Base-by-base conservation (phyloP, 2,113 vertebrate species). In the Eptesicus fuscus region DNA sequence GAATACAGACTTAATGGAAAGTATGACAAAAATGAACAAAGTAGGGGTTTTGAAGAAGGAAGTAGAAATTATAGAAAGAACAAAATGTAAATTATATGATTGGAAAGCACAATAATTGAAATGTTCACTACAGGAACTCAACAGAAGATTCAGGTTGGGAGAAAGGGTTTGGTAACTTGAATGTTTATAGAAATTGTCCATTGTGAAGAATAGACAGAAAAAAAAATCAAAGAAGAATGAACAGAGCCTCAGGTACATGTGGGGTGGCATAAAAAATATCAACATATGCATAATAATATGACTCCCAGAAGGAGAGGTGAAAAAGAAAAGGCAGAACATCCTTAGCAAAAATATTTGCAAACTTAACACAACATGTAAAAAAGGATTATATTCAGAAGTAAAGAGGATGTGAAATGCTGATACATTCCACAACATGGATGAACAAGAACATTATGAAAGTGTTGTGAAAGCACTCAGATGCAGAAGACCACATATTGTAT, bases 11-110 rank as follows among this genome's bases (percentile, higher is more conserved):
- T 35, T 78, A 65, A 61, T 90, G 53, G 12, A 95, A 93, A 84
- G 13, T 70, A 65, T 70, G 51, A 88, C 22, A 84, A 94, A 87
- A 93, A 84, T 76, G 18, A 96, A 71, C 30, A 71, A 61, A 89
- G 32, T 70, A n/a, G 6, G 83, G 28, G 42, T 77, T 91, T 93
- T 63, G 17, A 70, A 71, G 53, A 91, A 82, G 47, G n/a, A 86
- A 67, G 59, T n/a, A 76, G 51, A 86, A 71, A 84, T 91, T 86
- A 74, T 89, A 79, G 70, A 69, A 90, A 83, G 14, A 94, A 80
- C 32, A 35, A 91, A 47, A 47, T 71, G 37, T 47, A 83, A 93
- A 51, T 61, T 93, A 20, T 87, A 18, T 77, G 25, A 12, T 44
- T 93, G 59, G 90, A 88, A 83, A 83, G 25, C 77, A 79, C 11